These are phyloP conservation scores for Scelioninae gen. 1 DNA, from an alignment of 2,888 invertebrate species.

Conservation along the genomic window DNA sequence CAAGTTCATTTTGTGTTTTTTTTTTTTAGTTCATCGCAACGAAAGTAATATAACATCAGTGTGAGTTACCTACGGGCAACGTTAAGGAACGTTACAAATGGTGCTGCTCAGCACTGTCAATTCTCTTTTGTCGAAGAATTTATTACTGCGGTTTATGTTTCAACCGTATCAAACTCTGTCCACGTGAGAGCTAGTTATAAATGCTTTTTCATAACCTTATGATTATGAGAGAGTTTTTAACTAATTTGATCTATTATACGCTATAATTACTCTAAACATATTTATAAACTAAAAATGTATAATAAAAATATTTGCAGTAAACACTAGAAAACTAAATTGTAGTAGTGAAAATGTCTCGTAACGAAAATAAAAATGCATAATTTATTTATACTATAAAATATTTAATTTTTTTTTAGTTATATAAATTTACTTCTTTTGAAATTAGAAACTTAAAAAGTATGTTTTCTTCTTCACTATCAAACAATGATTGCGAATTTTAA, in stretches of 20 bases:
- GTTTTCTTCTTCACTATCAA: no score
- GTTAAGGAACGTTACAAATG: conserved; percentile 57
- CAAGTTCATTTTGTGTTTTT: background rate
- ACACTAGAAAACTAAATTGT: no score
- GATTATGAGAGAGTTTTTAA: conserved; percentile 38
- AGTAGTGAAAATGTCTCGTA: no score
- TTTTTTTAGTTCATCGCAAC: conserved; percentile 37
- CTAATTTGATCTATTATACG: conserved; percentile 25
- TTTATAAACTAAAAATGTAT: no score
- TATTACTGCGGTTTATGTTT: conserved; percentile 58
- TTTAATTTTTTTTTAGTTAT: no score
- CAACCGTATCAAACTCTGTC: conserved; percentile 50
- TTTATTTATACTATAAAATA: no score
- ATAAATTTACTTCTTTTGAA: no score
- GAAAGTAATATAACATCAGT: conserved; percentile 45
- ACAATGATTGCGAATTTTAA: no score
- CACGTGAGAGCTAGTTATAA: conserved; percentile 38
- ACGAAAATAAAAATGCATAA: no score
- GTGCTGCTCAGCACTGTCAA: conserved; percentile 62
- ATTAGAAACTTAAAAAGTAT: no score
- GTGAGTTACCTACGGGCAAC: conserved; percentile 48
- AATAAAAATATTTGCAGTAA: no score
- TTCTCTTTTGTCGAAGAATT: conserved; percentile 61
- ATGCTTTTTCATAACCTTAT: conserved; percentile 27
- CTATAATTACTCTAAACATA: conserved; percentile 40